A percentile compares a stretch with the other conserved stretches of the same genome.
phyloP scores from a whole-genome alignment of 2,797 vertebrate species.

The Amblyraja radiata region DNA sequence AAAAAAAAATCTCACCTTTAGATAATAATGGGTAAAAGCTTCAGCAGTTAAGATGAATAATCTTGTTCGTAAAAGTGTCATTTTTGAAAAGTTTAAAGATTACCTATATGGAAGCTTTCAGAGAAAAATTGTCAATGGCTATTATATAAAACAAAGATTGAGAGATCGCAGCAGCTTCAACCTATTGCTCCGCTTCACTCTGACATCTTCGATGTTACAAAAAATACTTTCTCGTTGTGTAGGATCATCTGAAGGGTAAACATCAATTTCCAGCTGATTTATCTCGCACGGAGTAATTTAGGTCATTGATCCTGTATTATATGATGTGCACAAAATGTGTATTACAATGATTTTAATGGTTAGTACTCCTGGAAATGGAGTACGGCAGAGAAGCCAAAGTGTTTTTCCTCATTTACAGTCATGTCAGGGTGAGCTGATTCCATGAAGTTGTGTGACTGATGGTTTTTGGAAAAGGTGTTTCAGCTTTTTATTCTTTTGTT shows the following conservation, averaged over 20 bases:
- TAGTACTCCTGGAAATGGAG: neutral
- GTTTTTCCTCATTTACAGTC: neutral
- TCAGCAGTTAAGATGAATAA: neutral
- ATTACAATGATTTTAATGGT: neutral
- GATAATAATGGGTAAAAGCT: neutral
- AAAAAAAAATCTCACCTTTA: neutral
- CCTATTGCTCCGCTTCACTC: too few relatives aligned
- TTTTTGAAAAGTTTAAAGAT: neutral
- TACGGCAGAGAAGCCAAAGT: neutral
- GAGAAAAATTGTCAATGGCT: neutral
- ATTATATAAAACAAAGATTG: neutral
- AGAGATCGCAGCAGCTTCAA: too few relatives aligned
- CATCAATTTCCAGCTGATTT: neutral
- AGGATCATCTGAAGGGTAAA: neutral
- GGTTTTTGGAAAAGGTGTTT: neutral
- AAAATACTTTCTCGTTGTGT: neutral
- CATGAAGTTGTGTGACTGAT: too few relatives aligned
- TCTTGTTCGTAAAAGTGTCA: neutral
- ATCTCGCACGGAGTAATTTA: neutral
- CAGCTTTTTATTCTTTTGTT: neutral
- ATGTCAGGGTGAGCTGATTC: neutral
- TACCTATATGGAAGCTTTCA: neutral
- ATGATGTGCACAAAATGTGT: constrained; percentile 4
- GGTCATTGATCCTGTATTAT: neutral
- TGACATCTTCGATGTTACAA: neutral